phyloP scores from a whole-genome alignment of 2,888 invertebrate genomes.

The Pristionchus maxplancki region DNA sequence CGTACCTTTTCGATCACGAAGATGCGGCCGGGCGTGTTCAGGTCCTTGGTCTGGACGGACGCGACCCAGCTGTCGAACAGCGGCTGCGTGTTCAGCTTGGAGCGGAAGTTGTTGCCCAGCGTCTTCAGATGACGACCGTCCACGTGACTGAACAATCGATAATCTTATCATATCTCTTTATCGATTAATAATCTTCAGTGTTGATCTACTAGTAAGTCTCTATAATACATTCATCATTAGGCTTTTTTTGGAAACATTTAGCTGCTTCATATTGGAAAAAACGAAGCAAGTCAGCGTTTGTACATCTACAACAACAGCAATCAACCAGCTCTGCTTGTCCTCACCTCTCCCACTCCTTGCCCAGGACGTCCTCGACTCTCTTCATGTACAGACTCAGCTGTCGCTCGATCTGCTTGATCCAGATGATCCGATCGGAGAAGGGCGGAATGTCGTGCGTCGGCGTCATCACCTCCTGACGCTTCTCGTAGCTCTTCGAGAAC shows the following conservation, averaged over 20 bases:
- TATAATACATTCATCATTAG: too few species aligned
- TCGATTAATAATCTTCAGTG: too few species aligned
- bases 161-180: background rate
- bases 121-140: conserved; percentile 80
- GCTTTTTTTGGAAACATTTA: background rate
- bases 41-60: conserved; percentile 74
- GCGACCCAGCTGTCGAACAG: conserved; percentile 97
- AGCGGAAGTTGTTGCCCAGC: conserved; percentile 94
- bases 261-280: too few species aligned
- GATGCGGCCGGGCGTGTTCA: conserved; percentile 57
- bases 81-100: conserved; percentile 95
- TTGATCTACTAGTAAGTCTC: too few species aligned
- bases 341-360: conserved; percentile 98
- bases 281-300: too few species aligned
- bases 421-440: conserved; percentile 93
- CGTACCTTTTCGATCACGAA: conserved; percentile 61
- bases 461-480: conserved; percentile 85
- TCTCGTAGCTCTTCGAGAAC: conserved; percentile 91
- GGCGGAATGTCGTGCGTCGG: conserved; percentile 94
- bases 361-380: conserved; percentile 96
- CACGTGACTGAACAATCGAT: conserved; percentile 37
- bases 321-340: too few species aligned
- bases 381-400: conserved; percentile 95
- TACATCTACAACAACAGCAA: too few species aligned
- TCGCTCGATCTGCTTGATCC: conserved; percentile 94